phyloP scores from a whole-genome alignment of 2,113 vertebrate species.

The human (Homo sapiens) region DNA sequence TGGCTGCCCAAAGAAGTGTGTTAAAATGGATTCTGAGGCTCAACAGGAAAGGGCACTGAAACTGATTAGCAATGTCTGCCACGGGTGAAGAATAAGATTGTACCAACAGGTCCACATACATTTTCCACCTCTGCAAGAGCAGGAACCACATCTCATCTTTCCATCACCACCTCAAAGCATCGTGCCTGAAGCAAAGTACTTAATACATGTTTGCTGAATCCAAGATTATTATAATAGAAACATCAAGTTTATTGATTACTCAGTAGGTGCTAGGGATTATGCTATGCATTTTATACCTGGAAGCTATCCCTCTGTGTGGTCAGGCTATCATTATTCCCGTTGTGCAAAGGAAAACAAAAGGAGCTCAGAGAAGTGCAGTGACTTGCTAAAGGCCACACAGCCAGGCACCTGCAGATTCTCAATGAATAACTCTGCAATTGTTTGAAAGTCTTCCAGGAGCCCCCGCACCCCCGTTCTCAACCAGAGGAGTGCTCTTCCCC shows the following conservation, averaged over 20 bases:
- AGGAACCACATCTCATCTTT: background rate
- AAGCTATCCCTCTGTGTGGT: background rate
- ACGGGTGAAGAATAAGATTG: rapidly evolving
- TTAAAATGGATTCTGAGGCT: background rate
- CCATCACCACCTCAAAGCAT: background rate
- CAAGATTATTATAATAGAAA: background rate
- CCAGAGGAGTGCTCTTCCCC: background rate
- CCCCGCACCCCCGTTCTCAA: background rate
- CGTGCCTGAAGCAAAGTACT: background rate
- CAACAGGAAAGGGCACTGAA: background rate
- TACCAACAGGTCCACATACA: rapidly evolving
- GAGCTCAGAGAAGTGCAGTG: background rate
- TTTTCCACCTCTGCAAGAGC: background rate
- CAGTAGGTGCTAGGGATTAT: background rate
- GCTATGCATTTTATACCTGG: background rate
- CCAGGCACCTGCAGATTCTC: background rate
- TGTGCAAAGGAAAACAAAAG: background rate
- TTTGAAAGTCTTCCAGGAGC: background rate
- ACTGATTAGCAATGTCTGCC: background rate
- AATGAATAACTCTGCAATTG: background rate
- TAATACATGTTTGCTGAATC: background rate
- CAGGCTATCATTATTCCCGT: background rate
- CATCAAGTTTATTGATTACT: background rate
- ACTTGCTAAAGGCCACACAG: background rate
- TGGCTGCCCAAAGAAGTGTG: background rate